A percentile compares a stretch with the other conserved stretches of the same genome.
These are phyloP conservation scores for Hydrotaea cyrtoneurina DNA, from an alignment of 2,888 invertebrate genomes.

Conservation along the genomic window DNA sequence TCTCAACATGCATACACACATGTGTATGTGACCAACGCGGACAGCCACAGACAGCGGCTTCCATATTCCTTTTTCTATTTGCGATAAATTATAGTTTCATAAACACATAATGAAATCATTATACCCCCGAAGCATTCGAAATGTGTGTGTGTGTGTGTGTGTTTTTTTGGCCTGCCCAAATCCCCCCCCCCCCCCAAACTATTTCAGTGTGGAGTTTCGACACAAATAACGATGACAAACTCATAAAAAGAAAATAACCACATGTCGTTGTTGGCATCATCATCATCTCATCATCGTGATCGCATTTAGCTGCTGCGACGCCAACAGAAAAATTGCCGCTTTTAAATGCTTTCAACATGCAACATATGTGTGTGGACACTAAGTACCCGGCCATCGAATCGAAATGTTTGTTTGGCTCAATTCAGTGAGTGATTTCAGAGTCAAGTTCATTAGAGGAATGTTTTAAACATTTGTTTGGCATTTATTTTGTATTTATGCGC, in stretches of 20 bases:
- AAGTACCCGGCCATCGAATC: no score
- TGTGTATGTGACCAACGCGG: conserved; percentile 7
- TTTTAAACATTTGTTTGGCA: conserved; percentile 51
- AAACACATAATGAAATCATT: conserved; percentile 63
- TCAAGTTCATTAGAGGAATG: conserved; percentile 64
- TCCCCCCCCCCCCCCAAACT: not conserved
- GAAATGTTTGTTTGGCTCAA: not conserved
- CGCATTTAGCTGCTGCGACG: conserved; percentile 14
- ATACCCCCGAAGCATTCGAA: conserved; percentile 34
- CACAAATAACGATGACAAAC: conserved; percentile 45
- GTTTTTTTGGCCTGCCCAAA: not conserved
- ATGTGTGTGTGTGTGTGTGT: not conserved
- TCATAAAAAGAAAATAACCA: conserved; percentile 51
- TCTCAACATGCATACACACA: not conserved
- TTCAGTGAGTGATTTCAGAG: conserved; percentile 55
- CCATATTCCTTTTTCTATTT: conserved; percentile 20
- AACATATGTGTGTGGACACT: conserved; percentile 7
- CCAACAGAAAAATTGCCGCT: conserved; percentile 33
- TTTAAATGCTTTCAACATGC: conserved; percentile 62
- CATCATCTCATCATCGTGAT: conserved; percentile 26
- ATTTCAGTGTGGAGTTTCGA: conserved; percentile 5
- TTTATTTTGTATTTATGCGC: conserved; percentile 6
- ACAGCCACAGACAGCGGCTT: no score
- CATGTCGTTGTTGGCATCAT: conserved; percentile 48
- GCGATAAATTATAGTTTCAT: conserved; percentile 57